Percentiles rank a stretch among this genome's conserved stretches.
phyloP scores from a whole-genome alignment of 92 coral and sea anemone species.

The Porites divaricata region DNA sequence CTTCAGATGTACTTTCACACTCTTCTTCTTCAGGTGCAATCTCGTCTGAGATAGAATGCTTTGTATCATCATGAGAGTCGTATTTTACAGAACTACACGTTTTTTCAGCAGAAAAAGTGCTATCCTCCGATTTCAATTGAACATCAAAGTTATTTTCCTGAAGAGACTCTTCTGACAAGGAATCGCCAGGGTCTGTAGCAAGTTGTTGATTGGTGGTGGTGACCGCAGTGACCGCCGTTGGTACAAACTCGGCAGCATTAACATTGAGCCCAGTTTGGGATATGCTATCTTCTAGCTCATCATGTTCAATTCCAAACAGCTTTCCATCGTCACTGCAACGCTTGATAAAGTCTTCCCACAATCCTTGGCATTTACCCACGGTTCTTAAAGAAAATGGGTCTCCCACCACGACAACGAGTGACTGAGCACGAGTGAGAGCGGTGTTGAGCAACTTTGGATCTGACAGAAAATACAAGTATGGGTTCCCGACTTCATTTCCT shows the following conservation, averaged over 20 bases:
- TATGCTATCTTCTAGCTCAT: conserved; percentile 22
- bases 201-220: conserved; percentile 2
- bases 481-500: background rate
- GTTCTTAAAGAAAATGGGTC: conserved; percentile 78
- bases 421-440: conserved; percentile 82
- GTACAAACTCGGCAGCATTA: conserved; percentile 41
- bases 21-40: background rate
- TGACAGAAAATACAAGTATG: conserved; percentile 43
- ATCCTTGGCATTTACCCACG: conserved; percentile 65
- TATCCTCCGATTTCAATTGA: background rate
- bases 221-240: background rate
- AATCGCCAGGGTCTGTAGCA: background rate
- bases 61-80: background rate
- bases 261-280: conserved; percentile 30
- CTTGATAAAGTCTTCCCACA: conserved; percentile 75
- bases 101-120: background rate
- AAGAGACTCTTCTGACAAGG: background rate
- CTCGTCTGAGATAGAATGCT: background rate
- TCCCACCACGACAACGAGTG: conserved; percentile 79
- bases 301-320: conserved; percentile 52
- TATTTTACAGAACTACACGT: background rate
- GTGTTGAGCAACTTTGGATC: conserved; percentile 73
- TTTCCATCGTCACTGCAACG: conserved; percentile 47
- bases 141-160: background rate
- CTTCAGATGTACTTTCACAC: background rate